These are phyloP conservation scores for Oeneis ivallda DNA, from an alignment of 2,888 invertebrate species.

Conservation along the genomic window DNA sequence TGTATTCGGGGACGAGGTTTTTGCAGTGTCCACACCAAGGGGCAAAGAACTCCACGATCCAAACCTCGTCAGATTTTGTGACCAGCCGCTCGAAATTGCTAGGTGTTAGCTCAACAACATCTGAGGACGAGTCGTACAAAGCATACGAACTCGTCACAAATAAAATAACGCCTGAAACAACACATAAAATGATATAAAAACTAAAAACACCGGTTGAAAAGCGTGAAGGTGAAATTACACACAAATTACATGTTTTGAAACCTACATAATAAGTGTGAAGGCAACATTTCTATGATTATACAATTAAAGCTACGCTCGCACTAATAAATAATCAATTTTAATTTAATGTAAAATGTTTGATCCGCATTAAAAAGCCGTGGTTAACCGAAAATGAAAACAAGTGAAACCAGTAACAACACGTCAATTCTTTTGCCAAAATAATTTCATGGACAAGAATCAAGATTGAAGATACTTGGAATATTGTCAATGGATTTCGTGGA, in stretches of 20 bases:
- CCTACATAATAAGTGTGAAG: conserved; percentile 64
- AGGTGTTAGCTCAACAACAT: conserved; percentile 93
- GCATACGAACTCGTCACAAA: conserved; percentile 61
- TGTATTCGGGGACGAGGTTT: conserved; percentile 94
- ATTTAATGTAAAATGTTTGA: conserved; percentile 31
- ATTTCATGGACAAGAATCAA: conserved; percentile 39
- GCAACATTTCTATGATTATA: conserved; percentile 54
- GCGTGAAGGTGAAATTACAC: conserved; percentile 48
- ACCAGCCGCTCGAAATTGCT: conserved; percentile 94
- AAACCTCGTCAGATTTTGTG: conserved; percentile 90
- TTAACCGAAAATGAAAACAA: conserved; percentile 39
- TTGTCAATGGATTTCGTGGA: conserved; percentile 78
- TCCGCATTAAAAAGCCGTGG: conserved; percentile 43
- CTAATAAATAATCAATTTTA: not conserved
- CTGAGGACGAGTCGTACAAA: conserved; percentile 86
- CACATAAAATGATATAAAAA: conserved; percentile 34
- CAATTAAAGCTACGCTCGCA: conserved; percentile 1
- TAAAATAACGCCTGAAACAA: conserved; percentile 66
- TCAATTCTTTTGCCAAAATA: conserved; percentile 56
- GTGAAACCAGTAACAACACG: too few relatives aligned
- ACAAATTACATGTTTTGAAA: conserved; percentile 58
- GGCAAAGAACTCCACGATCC: conserved; percentile 98
- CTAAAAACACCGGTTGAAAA: conserved; percentile 48
- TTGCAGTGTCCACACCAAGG: conserved; percentile 98
- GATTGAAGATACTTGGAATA: conserved; percentile 41